phyloP scores from a whole-genome alignment of 1,140 invertebrate genomes.

The Papilio polyxenes region DNA sequence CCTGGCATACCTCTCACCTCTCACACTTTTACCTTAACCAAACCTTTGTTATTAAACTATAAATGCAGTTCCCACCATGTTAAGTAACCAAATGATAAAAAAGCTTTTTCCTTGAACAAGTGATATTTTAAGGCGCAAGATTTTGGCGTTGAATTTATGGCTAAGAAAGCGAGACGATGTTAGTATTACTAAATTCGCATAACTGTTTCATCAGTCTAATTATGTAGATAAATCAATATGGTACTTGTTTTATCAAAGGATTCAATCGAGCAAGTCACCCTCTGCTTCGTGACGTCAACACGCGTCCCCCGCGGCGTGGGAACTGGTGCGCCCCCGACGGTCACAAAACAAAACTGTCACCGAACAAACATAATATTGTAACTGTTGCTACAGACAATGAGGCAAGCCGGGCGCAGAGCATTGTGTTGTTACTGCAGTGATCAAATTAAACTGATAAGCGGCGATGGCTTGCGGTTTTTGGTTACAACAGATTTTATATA shows the following conservation, averaged over 20 bases:
- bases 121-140: no score
- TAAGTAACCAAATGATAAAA: no score
- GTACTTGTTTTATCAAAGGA: slow-evolving; percentile 9
- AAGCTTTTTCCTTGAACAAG: no score
- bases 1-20: no score
- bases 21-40: no score
- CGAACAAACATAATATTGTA: slow-evolving; percentile 3
- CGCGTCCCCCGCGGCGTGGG: neutral
- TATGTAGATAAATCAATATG: neutral
- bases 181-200: neutral
- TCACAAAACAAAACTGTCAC: slow-evolving; percentile 2
- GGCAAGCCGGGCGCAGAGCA: neutral
- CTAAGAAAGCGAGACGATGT: no score
- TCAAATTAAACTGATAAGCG: slow-evolving; percentile 8
- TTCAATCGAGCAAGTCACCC: neutral
- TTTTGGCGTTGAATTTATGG: no score
- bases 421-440: neutral
- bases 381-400: neutral
- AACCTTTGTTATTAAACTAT: no score
- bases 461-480: neutral
- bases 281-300: neutral
- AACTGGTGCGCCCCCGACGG: neutral
- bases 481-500: neutral
- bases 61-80: no score
- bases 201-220: neutral